Evolutionary conservation across 2,797 vertebrate species (phyloP).

Genomic region (Capromys pilorides): DNA sequence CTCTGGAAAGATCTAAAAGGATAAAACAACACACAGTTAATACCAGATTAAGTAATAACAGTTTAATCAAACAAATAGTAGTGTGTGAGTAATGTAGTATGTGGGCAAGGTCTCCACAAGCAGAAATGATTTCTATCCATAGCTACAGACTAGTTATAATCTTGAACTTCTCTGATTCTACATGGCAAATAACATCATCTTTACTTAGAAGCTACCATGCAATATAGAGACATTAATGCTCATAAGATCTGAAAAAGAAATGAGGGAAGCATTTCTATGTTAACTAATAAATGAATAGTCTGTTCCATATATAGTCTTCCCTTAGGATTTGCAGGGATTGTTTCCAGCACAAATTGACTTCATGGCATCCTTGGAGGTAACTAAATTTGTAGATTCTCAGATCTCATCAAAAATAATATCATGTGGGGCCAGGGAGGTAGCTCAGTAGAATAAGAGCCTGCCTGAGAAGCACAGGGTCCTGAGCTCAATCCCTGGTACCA

Average conservation of each 20-base stretch:
- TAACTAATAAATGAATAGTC: not conserved
- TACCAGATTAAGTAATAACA: constrained; percentile 68
- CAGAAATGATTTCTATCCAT: constrained; percentile 3
- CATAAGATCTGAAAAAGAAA: not conserved
- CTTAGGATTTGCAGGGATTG: not conserved
- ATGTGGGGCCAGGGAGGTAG: too few relatives aligned
- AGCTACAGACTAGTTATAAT: not conserved
- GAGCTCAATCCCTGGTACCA: too few relatives aligned
- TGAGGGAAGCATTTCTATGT: not conserved
- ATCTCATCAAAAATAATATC: not conserved
- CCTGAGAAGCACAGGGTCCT: too few relatives aligned
- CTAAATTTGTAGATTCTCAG: not conserved
- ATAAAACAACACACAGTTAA: constrained; percentile 80
- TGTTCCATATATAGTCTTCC: not conserved
- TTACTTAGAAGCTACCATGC: not conserved
- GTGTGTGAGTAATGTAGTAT: not conserved
- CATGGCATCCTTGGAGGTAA: not conserved
- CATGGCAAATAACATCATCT: not conserved
- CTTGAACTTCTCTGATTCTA: constrained; percentile 1
- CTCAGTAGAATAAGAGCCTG: too few relatives aligned
- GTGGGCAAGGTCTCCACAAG: not conserved
- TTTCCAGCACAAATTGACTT: not conserved
- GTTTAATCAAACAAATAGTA: constrained; percentile 59
- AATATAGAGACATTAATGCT: not conserved
- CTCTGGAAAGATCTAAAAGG: constrained; percentile 88